Evolutionary conservation across 2,113 vertebrate genomes (phyloP).

Genomic region (Thamnaconus septentrionalis): DNA sequence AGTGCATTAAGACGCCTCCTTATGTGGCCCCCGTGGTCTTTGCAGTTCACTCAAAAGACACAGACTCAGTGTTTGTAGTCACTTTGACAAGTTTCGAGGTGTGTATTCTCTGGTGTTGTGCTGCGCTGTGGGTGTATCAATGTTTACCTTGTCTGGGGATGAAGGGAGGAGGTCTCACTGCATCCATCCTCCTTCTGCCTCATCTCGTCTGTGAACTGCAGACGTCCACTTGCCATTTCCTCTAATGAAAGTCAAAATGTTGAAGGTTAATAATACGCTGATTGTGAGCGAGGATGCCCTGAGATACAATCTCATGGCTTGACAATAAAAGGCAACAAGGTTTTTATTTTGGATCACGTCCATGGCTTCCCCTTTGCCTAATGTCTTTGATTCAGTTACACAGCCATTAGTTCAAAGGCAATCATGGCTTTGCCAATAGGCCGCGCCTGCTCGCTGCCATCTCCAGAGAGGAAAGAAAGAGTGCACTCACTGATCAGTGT

Average conservation of each 20-base stretch:
- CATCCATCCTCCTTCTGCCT: background rate
- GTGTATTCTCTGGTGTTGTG: too few species aligned
- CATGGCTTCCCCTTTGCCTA: constrained; percentile 47
- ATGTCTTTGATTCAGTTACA: constrained; percentile 66
- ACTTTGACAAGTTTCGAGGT: too few species aligned
- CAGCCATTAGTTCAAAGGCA: constrained; percentile 63
- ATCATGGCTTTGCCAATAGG: constrained; percentile 52
- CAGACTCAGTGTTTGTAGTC: constrained; percentile 1
- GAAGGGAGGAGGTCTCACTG: too few species aligned
- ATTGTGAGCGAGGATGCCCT: constrained; percentile 37
- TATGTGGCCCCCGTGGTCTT: constrained; percentile 16
- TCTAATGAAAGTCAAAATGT: constrained; percentile 46
- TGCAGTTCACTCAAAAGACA: constrained; percentile 1
- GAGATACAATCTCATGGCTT: constrained; percentile 8
- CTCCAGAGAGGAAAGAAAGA: background rate
- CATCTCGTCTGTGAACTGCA: constrained; percentile 1
- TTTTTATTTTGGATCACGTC: constrained; percentile 35
- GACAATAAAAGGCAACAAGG: constrained; percentile 25
- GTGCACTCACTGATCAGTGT: background rate
- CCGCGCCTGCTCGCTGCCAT: constrained; percentile 5
- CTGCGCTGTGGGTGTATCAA: too few species aligned
- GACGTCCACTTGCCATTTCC: constrained; percentile 2
- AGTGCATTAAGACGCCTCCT: constrained; percentile 26
- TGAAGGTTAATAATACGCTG: constrained; percentile 59
- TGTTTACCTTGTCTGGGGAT: too few species aligned